Percentiles rank a stretch among this genome's conserved stretches.
phyloP scores from a whole-genome alignment of 2,888 invertebrate genomes.

The Napeogenes inachia region DNA sequence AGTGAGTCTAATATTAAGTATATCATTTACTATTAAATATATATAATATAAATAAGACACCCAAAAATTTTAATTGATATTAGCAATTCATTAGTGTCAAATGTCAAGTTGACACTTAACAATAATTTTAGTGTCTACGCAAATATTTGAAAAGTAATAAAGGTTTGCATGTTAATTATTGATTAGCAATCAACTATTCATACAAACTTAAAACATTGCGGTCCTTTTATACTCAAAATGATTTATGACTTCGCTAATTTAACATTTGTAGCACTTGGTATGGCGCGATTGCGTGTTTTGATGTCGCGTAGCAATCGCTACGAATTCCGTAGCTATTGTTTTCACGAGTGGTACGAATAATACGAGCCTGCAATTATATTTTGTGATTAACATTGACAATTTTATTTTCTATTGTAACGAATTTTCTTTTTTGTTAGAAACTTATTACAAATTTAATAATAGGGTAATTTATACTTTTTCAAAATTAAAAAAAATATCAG shows the following conservation, averaged over 20 bases:
- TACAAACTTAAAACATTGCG: too few species aligned
- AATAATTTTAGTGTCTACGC: not conserved
- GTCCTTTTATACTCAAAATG: slow-evolving; percentile 3
- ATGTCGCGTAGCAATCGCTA: slow-evolving; percentile 14
- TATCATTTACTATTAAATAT: too few species aligned
- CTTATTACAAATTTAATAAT: not conserved
- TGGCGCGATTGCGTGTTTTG: slow-evolving; percentile 6
- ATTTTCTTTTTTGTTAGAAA: not conserved
- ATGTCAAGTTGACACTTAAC: not conserved
- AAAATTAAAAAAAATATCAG: too few species aligned
- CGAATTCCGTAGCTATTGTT: slow-evolving; percentile 5
- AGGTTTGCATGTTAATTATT: not conserved
- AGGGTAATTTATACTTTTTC: not conserved
- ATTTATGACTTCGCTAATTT: slow-evolving; percentile 14
- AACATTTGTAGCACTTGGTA: slow-evolving; percentile 15
- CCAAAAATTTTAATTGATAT: too few species aligned
- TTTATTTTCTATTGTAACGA: not conserved
- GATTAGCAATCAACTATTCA: not conserved
- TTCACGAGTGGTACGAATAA: not conserved
- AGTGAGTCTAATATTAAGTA: too few species aligned
- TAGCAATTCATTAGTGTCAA: not conserved
- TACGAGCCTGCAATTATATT: not conserved
- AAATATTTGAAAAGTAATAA: not conserved
- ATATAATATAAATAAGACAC: too few species aligned
- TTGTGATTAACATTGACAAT: not conserved